phyloP scores from a whole-genome alignment of 2,113 vertebrate genomes.

The Holacanthus passer region DNA sequence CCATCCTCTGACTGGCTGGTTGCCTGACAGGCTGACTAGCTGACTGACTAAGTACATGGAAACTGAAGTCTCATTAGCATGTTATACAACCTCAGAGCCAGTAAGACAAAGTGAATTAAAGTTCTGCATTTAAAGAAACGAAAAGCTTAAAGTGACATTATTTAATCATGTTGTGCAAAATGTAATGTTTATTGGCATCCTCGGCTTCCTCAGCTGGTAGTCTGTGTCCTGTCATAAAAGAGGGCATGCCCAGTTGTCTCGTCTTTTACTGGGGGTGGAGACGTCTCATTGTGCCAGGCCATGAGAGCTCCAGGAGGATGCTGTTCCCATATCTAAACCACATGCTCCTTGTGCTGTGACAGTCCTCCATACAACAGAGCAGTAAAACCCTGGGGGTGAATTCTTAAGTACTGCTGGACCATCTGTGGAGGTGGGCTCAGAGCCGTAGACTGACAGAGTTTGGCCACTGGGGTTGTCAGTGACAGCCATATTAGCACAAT shows the following conservation, averaged over 20 bases:
- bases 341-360: constrained; percentile 83
- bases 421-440: constrained; percentile 84
- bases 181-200: constrained; percentile 16
- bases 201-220: constrained; percentile 36
- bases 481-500: constrained; percentile 72
- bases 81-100: constrained; percentile 37
- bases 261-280: constrained; percentile 77
- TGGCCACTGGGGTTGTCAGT: constrained; percentile 76
- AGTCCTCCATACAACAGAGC: constrained; percentile 84
- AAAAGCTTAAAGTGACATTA: constrained; percentile 31
- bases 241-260: constrained; percentile 72
- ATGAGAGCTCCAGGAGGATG: constrained; percentile 81
- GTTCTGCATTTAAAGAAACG: constrained; percentile 17
- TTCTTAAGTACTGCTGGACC: constrained; percentile 87
- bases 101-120: constrained; percentile 50
- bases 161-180: background rate
- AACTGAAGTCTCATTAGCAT: constrained; percentile 62
- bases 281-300: constrained; percentile 77
- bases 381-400: constrained; percentile 86
- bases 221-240: constrained; percentile 67
- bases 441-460: constrained; percentile 75
- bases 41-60: constrained; percentile 62
- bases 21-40: constrained; percentile 59
- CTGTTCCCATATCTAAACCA: constrained; percentile 85
- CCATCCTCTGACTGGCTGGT: constrained; percentile 56